Percentiles rank a stretch among this genome's conserved stretches.
These are phyloP conservation scores for Callitettix versicolor DNA, from an alignment of 1,140 invertebrate genomes.

Conservation along the genomic window DNA sequence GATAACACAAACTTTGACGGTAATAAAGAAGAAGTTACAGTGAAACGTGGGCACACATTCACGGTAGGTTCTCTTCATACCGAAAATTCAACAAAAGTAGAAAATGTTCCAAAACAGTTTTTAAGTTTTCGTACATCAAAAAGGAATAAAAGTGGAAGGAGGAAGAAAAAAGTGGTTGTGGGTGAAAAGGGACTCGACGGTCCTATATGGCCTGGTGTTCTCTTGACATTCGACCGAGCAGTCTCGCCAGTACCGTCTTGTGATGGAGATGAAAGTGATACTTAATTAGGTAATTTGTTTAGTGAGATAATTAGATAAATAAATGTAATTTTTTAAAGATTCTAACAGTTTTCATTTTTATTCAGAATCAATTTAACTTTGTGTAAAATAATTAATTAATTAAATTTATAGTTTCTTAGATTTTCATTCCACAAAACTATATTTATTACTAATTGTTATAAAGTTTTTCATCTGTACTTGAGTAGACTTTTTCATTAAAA, in stretches of 20 bases:
- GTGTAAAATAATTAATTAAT: too few species aligned
- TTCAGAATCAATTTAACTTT: too few species aligned
- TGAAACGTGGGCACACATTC: conserved; percentile 1
- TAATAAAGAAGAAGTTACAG: background rate
- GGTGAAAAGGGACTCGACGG: conserved; percentile 4
- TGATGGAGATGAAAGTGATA: too few species aligned
- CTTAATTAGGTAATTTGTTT: too few species aligned
- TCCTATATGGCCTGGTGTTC: conserved; percentile 18
- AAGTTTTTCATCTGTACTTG: too few species aligned
- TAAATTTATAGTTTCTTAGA: too few species aligned
- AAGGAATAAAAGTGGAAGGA: conserved; percentile 8
- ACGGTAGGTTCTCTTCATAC: background rate
- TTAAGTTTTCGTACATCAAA: conserved; percentile 8
- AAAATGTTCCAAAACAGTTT: background rate
- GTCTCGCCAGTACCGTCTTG: background rate
- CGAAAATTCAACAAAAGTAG: background rate
- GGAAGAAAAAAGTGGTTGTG: conserved; percentile 13
- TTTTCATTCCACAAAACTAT: too few species aligned
- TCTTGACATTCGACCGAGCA: conserved; percentile 17
- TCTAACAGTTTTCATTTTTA: too few species aligned
- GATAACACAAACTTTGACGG: background rate
- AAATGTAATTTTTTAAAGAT: too few species aligned
- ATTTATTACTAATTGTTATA: too few species aligned
- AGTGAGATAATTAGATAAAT: too few species aligned
- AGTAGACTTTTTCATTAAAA: too few species aligned